Evolutionary conservation across 2,888 invertebrate species (phyloP).

Genomic region (Eustalomyia histrio): DNA sequence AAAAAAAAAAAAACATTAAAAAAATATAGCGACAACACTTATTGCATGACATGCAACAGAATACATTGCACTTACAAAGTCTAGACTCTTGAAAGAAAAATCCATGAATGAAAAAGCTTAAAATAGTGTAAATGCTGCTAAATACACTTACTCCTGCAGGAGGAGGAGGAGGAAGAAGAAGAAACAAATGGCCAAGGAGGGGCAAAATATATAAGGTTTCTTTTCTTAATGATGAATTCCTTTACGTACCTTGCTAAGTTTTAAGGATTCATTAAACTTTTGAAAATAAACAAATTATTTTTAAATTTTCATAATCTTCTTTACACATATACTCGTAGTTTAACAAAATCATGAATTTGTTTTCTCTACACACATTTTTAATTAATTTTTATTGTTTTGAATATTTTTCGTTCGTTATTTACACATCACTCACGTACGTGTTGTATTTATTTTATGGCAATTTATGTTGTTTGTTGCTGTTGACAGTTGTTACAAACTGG

Average conservation of each 20-base stretch:
- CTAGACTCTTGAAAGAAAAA: conserved; percentile 60
- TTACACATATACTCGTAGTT: too few species aligned
- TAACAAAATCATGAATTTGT: too few species aligned
- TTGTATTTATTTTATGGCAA: conserved; percentile 40
- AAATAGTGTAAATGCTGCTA: conserved; percentile 47
- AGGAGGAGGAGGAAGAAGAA: neutral
- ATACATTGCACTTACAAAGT: conserved; percentile 58
- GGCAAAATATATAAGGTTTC: neutral
- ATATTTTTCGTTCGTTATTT: conserved; percentile 15
- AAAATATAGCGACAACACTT: conserved; percentile 13
- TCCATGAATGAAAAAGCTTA: conserved; percentile 60
- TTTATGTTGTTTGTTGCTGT: conserved; percentile 27
- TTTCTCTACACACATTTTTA: neutral
- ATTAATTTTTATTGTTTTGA: neutral
- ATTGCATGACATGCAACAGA: conserved; percentile 53
- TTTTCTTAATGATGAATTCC: neutral
- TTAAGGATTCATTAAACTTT: conserved; percentile 25
- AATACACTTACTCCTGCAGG: conserved; percentile 1
- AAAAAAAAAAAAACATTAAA: too few species aligned
- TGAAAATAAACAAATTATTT: neutral
- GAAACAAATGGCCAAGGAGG: neutral
- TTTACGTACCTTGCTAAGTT: conserved; percentile 29
- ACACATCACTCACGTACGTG: conserved; percentile 53
- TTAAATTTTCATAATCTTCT: conserved; percentile 1
- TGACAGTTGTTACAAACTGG: conserved; percentile 60